Conservation (phyloP, 37 sponge, comb jelly and placozoan species). For the Mnemiopsis leidyi region DNA sequence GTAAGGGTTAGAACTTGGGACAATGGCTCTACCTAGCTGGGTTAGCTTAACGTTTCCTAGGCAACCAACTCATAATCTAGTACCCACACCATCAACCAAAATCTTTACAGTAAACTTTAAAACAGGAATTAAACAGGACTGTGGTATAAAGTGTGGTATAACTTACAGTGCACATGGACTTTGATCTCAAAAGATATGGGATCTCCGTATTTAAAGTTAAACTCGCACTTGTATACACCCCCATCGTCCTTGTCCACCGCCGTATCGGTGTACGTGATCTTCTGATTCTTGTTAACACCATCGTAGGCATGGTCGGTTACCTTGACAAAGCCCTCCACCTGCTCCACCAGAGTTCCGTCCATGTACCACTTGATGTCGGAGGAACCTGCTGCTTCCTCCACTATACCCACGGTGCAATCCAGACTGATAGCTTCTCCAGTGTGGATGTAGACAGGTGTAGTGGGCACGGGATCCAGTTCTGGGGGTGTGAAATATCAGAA, state of each 20-base stretch:
- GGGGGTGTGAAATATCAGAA: background rate
- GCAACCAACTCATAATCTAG: no score
- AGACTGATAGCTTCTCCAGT: background rate
- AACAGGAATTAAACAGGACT: no score
- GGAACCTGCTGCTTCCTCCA: background rate
- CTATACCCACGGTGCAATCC: background rate
- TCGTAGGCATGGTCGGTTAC: background rate
- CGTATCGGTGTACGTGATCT: background rate
- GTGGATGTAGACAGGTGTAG: constrained; percentile 8
- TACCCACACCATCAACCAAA: no score
- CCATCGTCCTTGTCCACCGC: background rate
- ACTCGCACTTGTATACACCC: constrained; percentile 5
- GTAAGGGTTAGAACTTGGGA: no score
- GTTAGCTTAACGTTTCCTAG: no score
- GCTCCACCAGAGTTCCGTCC: background rate
- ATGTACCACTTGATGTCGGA: background rate
- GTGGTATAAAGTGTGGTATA: no score
- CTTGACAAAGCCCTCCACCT: background rate
- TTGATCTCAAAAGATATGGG: background rate
- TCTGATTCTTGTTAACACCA: background rate
- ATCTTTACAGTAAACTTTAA: no score
- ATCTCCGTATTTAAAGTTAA: background rate
- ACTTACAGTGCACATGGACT: background rate
- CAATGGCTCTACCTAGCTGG: no score
- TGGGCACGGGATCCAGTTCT: background rate